Evolutionary conservation across 2,888 invertebrate genomes (phyloP).

Genomic region (Ptychoptera albimana): DNA sequence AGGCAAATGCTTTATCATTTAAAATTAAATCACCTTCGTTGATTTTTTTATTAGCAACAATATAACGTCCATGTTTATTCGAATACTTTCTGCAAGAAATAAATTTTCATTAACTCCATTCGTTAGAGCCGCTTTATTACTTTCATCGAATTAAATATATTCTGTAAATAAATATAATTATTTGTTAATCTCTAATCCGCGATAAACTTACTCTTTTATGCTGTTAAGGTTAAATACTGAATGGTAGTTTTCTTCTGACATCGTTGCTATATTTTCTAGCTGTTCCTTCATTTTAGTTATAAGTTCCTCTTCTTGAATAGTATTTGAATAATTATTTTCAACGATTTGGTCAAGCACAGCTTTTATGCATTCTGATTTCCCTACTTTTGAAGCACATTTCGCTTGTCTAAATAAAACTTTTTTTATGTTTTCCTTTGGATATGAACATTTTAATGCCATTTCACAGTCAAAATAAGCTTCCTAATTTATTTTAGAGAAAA

Average conservation of each 20-base stretch:
- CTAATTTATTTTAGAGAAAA: slow-evolving; percentile 3
- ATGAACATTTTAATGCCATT: slow-evolving; percentile 18
- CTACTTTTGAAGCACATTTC: slow-evolving; percentile 7
- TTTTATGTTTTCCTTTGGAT: slow-evolving; percentile 10
- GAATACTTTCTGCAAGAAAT: slow-evolving; percentile 30
- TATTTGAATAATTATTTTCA: neutral
- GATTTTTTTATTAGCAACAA: slow-evolving; percentile 41
- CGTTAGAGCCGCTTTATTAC: no score
- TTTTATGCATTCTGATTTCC: slow-evolving; percentile 4
- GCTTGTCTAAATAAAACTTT: slow-evolving; percentile 11
- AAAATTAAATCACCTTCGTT: slow-evolving; percentile 57
- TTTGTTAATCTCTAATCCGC: neutral
- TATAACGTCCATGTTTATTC: slow-evolving; percentile 44
- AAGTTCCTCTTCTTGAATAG: slow-evolving; percentile 1
- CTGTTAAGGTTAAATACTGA: neutral
- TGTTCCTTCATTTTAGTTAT: neutral
- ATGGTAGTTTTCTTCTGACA: neutral
- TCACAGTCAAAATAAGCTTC: slow-evolving; percentile 23
- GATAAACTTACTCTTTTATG: neutral
- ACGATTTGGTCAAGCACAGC: neutral
- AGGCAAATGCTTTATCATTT: slow-evolving; percentile 64
- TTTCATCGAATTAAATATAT: no score
- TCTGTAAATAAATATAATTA: no score
- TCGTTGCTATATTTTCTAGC: slow-evolving; percentile 3
- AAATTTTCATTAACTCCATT: neutral